Evolutionary conservation across 2,797 vertebrate genomes (phyloP), one percentile per base, ranked within the genome.

Genomic region (Hippopotamyrus pictus): DNA sequence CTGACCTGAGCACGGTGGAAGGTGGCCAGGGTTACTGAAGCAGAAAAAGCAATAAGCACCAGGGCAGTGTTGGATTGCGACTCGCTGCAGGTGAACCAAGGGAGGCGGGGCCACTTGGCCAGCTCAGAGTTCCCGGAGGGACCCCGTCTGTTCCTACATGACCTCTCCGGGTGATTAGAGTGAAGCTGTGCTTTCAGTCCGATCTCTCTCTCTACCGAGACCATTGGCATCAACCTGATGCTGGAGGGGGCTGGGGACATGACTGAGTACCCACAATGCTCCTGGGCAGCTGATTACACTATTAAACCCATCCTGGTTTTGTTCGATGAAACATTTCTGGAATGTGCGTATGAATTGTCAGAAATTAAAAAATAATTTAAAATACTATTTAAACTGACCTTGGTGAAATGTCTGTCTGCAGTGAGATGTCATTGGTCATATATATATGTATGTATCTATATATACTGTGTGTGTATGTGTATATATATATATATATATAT

Each of bases 1-100:
- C 22, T 76, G 86, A 51, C 53, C 88, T 51, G 89, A 79, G 83
- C 86, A 54, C 37, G 50, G 22, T 82, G 69, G 51, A 88, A 84
- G 85, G 54, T 69, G 57, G 76, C 46, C 79, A 89, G 83, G 85
- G 3, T 50, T 76, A 89, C 44, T 57, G 73, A 73, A 73, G 57
- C 48, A 73, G 73, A 53, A 54, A 84, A 90, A 89, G 82, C 65
- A 88, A 90, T 91, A 82, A 86, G 57, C 87, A 17, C 37, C n/a
- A 25, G 86, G 88, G 53, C 82, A n/a, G 59, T 88, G 88, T 62
- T 86, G 62, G 84, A 33, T 54, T 85, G 88, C 1, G 88, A 88
- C 5, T 12, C 76, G 37, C 22, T 86, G 65, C 29, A 73, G 85
- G 89, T 88, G 82, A 87, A 59, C 5, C 2, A 9, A 86, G 46